These are phyloP conservation scores for Pocillopora grandis DNA, from an alignment of 92 coral and sea anemone genomes.

Conservation along the genomic window DNA sequence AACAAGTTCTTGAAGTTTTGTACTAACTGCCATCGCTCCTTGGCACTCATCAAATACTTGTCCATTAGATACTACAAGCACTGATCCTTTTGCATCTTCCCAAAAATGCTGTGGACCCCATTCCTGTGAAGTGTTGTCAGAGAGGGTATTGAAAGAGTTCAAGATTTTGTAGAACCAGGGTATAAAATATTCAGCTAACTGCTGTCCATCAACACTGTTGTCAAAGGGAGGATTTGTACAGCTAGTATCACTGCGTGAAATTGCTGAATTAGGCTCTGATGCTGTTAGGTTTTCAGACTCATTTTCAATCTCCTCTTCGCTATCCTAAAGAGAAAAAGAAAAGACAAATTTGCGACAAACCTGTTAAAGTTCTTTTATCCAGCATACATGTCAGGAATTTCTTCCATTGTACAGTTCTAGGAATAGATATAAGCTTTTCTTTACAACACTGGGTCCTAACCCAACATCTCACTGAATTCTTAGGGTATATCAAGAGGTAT, in stretches of 20 bases:
- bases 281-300: not conserved
- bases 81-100: conserved; percentile 77
- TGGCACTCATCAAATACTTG: conserved; percentile 58
- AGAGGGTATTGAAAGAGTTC: conserved; percentile 51
- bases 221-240: not conserved
- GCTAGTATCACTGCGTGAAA: not conserved
- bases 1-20: conserved; percentile 69
- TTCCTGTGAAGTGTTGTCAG: conserved; percentile 18
- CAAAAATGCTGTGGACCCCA: conserved; percentile 99
- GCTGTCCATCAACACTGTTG: conserved; percentile 57
- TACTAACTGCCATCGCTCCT: conserved; percentile 83
- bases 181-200: conserved; percentile 75
- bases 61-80: conserved; percentile 69
- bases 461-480: not conserved
- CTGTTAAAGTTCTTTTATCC: not conserved
- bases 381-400: too few relatives aligned
- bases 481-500: not conserved
- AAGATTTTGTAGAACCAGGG: conserved; percentile 85
- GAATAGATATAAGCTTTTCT: too few relatives aligned
- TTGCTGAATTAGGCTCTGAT: not conserved
- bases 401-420: too few relatives aligned
- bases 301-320: conserved; percentile 39
- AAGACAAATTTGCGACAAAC: not conserved
- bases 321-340: conserved; percentile 1
- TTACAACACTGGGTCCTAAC: too few relatives aligned